These are phyloP conservation scores for Zaprionus lachaisei DNA, from an alignment of 1,140 invertebrate genomes.

Conservation along the genomic window DNA sequence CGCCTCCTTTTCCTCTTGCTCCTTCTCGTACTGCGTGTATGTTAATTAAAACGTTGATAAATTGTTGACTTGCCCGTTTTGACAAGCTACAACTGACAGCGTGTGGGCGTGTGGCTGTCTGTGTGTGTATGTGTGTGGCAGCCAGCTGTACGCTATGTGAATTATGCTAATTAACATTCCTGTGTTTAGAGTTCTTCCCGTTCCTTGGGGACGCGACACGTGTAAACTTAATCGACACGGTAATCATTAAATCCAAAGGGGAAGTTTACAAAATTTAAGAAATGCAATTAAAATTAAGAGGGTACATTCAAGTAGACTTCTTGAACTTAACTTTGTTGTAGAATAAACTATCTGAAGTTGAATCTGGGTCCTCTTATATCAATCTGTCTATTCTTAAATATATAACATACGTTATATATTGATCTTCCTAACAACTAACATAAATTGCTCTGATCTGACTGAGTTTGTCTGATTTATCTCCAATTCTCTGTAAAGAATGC, in stretches of 20 bases:
- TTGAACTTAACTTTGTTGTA: too few relatives aligned
- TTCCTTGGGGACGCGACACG: background rate
- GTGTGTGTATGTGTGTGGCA: background rate
- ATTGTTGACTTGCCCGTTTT: slow-evolving; percentile 55
- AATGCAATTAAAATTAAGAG: background rate
- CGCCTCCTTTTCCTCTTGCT: background rate
- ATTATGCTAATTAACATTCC: slow-evolving; percentile 33
- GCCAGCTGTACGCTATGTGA: slow-evolving; percentile 30
- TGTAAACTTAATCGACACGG: background rate
- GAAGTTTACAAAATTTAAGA: background rate
- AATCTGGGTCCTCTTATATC: too few relatives aligned
- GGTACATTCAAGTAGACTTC: too few relatives aligned
- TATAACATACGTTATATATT: too few relatives aligned
- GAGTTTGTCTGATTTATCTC: too few relatives aligned
- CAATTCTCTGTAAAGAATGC: too few relatives aligned
- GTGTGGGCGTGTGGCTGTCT: background rate
- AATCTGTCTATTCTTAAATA: too few relatives aligned
- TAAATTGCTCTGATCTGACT: too few relatives aligned
- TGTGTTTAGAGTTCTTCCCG: background rate
- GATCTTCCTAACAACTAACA: too few relatives aligned
- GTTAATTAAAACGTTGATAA: slow-evolving; percentile 75
- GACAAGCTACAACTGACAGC: slow-evolving; percentile 33
- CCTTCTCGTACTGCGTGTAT: slow-evolving; percentile 29
- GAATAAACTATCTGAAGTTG: too few relatives aligned
- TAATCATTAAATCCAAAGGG: background rate